These are phyloP conservation scores for Margaritifera margaritifera DNA, from an alignment of 2,888 invertebrate species.

Conservation along the genomic window DNA sequence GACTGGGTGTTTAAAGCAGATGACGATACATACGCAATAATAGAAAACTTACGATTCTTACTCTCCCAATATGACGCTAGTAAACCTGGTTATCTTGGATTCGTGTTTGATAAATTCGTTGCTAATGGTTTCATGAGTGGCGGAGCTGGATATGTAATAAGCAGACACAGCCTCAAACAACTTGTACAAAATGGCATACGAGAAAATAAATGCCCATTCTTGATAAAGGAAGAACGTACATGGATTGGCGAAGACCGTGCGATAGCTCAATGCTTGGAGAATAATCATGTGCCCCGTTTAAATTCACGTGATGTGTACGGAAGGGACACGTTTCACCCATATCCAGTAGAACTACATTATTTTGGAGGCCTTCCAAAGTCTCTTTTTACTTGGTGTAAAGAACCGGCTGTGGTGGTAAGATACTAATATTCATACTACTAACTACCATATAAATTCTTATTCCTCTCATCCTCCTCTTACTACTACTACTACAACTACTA, in stretches of 20 bases:
- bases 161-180: conserved; percentile 82
- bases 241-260: conserved; percentile 84
- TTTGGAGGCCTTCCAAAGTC: conserved; percentile 37
- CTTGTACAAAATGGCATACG: conserved; percentile 84
- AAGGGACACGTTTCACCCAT: conserved; percentile 93
- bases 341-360: conserved; percentile 77
- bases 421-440: no score
- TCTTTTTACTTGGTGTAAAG: conserved; percentile 35
- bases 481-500: no score
- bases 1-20: conserved; percentile 99
- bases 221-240: conserved; percentile 78
- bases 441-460: no score
- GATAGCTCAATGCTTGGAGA: conserved; percentile 90
- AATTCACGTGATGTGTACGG: conserved; percentile 89
- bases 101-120: conserved; percentile 58
- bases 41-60: conserved; percentile 94
- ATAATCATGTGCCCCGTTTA: conserved; percentile 87
- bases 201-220: conserved; percentile 79
- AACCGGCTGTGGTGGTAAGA: conserved; percentile 34
- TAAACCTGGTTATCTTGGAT: conserved; percentile 85
- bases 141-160: conserved; percentile 83
- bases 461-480: no score
- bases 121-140: conserved; percentile 74
- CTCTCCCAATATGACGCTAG: conserved; percentile 82
- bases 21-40: conserved; percentile 96